These are phyloP conservation scores for Colaptes auratus DNA, from an alignment of 2,113 vertebrate species.

Conservation along the genomic window DNA sequence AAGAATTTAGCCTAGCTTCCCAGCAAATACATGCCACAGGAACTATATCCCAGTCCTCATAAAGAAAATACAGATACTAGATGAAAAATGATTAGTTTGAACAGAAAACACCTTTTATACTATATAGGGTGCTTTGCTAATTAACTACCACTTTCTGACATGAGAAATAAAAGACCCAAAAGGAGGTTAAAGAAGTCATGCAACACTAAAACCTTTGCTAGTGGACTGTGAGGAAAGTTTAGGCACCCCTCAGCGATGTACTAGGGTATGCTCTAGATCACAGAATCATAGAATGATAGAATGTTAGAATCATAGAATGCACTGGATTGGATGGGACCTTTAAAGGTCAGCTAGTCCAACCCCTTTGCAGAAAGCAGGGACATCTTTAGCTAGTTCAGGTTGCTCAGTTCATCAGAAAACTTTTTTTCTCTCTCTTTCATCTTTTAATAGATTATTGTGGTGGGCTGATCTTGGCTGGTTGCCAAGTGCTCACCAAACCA, in stretches of 20 bases:
- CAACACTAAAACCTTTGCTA: neutral
- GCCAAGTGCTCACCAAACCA: neutral
- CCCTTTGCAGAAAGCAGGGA: too few species aligned
- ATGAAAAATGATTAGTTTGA: neutral
- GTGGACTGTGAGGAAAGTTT: neutral
- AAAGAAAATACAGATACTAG: neutral
- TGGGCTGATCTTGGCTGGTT: neutral
- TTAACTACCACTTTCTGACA: neutral
- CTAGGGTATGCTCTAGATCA: neutral
- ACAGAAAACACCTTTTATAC: neutral
- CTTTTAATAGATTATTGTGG: neutral
- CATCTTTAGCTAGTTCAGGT: too few species aligned
- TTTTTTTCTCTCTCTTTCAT: neutral
- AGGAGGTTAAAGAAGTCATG: neutral
- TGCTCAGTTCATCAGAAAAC: neutral
- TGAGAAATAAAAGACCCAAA: neutral
- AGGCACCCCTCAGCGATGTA: rapidly evolving
- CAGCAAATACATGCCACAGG: neutral
- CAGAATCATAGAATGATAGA: too few species aligned
- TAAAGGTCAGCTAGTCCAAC: too few species aligned
- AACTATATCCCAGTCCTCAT: neutral
- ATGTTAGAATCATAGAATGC: too few species aligned
- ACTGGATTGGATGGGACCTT: too few species aligned
- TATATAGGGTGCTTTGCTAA: neutral
- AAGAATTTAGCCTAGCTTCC: neutral